phyloP scores from a whole-genome alignment of 2,797 vertebrate species.

The Smutsia gigantea region DNA sequence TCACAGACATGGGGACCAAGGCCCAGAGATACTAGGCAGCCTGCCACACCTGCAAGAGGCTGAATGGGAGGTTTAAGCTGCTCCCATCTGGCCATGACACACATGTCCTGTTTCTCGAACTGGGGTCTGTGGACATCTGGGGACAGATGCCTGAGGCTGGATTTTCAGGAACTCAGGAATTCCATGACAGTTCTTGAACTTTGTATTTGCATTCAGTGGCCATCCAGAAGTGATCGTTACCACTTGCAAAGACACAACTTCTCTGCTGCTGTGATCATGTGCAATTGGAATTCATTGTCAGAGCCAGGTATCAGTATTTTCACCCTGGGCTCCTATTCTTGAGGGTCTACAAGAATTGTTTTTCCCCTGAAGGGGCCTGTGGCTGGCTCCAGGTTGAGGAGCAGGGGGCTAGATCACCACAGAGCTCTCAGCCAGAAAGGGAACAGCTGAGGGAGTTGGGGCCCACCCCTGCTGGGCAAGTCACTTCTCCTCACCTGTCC shows the following conservation, averaged over 20 bases:
- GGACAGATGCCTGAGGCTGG: neutral
- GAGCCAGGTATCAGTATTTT: neutral
- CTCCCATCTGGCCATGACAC: neutral
- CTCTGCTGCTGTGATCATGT: neutral
- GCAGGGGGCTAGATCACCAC: neutral
- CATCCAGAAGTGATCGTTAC: neutral
- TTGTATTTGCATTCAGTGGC: neutral
- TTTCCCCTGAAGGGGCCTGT: neutral
- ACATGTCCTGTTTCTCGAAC: neutral
- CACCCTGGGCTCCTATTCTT: neutral
- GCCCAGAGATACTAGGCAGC: neutral
- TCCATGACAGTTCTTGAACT: neutral
- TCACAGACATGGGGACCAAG: neutral
- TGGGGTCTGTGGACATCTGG: neutral
- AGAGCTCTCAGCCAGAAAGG: neutral
- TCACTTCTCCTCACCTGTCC: rapidly evolving
- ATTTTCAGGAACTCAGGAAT: neutral
- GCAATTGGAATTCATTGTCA: neutral
- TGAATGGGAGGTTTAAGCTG: neutral
- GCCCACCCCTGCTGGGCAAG: neutral
- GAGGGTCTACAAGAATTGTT: neutral
- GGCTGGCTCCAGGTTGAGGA: neutral
- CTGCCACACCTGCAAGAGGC: neutral
- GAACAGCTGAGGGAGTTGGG: neutral
- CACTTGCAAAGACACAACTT: neutral